Evolutionary conservation across 2,888 invertebrate genomes (phyloP).

Genomic region (Oscheius sp.): DNA sequence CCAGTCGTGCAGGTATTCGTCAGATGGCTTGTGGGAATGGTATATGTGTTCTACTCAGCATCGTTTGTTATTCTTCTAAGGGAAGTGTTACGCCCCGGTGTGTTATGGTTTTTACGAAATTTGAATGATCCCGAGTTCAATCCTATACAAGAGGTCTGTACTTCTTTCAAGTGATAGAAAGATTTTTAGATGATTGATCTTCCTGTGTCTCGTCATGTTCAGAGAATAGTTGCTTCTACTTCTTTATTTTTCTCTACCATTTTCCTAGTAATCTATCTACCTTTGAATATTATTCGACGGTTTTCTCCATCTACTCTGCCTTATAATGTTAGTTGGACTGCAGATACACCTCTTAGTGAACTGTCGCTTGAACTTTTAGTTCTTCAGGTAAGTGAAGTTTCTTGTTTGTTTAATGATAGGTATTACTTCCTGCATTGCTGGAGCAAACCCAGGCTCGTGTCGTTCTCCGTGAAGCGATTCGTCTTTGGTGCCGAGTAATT

Average conservation of each 20-base stretch:
- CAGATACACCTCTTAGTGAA: conserved; percentile 82
- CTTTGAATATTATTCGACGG: conserved; percentile 84
- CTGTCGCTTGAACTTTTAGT: conserved; percentile 87
- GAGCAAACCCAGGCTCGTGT: conserved; percentile 94
- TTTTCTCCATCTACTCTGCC: conserved; percentile 89
- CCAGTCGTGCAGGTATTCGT: conserved; percentile 97
- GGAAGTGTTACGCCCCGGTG: conserved; percentile 89
- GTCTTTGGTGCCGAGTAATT: conserved; percentile 72
- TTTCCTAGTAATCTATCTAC: conserved; percentile 92
- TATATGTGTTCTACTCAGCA: conserved; percentile 97
- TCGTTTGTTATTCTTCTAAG: conserved; percentile 90
- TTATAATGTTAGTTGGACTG: conserved; percentile 83
- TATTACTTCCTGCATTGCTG: conserved; percentile 91
- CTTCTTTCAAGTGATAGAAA: too few relatives aligned
- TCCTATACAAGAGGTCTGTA: conserved; percentile 86
- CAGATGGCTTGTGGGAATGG: conserved; percentile 99
- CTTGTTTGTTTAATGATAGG: conserved; percentile 69
- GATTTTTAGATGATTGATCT: conserved; percentile 88
- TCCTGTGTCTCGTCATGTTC: conserved; percentile 87
- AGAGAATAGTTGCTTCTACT: conserved; percentile 88
- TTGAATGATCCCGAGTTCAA: conserved; percentile 99
- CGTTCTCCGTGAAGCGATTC: conserved; percentile 85
- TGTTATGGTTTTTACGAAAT: conserved; percentile 96
- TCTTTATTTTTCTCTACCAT: conserved; percentile 88
- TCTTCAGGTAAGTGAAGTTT: conserved; percentile 74